Evolutionary conservation across 2,113 vertebrate species (phyloP).

Genomic region (Embiotoca jacksoni): DNA sequence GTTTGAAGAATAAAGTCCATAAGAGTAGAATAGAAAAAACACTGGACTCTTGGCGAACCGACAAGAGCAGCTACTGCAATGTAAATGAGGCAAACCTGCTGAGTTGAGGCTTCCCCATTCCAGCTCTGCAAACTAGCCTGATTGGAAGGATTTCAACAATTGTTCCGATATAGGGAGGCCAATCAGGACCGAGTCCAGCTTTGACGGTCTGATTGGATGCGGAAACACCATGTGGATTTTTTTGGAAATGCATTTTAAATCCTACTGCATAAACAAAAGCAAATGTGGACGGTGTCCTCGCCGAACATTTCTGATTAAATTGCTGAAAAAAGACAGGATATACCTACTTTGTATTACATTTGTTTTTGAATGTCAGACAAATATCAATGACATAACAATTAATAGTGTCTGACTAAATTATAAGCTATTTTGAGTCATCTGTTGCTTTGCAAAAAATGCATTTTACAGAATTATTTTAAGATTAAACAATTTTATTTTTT

Average conservation of each 20-base stretch:
- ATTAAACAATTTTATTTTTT: too few relatives aligned
- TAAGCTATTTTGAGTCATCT: background rate
- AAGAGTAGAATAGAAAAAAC: background rate
- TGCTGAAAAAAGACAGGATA: background rate
- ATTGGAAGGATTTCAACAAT: slow-evolving; percentile 69
- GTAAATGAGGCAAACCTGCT: slow-evolving; percentile 68
- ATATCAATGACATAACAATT: background rate
- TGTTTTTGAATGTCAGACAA: slow-evolving; percentile 4
- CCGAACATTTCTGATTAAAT: slow-evolving; percentile 18
- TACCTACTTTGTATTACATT: background rate
- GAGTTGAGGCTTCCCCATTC: slow-evolving; percentile 59
- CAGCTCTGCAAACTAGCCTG: slow-evolving; percentile 54
- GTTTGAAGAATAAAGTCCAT: slow-evolving; percentile 20
- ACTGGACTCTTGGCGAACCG: slow-evolving; percentile 18
- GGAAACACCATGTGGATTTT: slow-evolving; percentile 33
- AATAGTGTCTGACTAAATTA: background rate
- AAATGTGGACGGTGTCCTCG: background rate
- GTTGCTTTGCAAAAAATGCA: background rate
- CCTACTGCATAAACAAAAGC: slow-evolving; percentile 31
- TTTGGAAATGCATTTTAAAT: slow-evolving; percentile 28
- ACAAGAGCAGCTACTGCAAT: slow-evolving; percentile 51
- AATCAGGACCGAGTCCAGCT: slow-evolving; percentile 59
- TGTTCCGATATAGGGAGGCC: slow-evolving; percentile 53
- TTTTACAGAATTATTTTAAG: background rate
- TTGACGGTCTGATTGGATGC: slow-evolving; percentile 48